Evolutionary conservation across 2,888 invertebrate species (phyloP), one percentile per base, ranked within the genome.

Genomic region (Sarcophaga carnaria): DNA sequence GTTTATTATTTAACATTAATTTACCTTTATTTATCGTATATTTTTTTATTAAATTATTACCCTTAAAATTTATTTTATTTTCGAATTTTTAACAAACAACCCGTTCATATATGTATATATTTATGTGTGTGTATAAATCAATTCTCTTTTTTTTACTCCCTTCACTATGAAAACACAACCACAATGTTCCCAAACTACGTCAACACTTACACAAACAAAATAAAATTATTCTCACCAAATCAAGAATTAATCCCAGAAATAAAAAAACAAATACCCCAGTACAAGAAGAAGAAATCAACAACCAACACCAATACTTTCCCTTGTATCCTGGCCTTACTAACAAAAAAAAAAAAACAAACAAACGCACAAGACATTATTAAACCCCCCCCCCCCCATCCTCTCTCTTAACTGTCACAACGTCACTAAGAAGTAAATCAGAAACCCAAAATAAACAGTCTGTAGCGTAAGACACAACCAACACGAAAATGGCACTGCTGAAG

Each of bases 401-500:
- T 37, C 37, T 10, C 0, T 8, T 1, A 37, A 37, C 37, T 37
- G 37, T 8, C 37, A 37, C 37, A 37, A 37, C 37, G 37, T 37
- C 37, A 37, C 37, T 8, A 37, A 37, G 37, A 37, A 37, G 37
- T 37, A 37, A 37, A 37, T 37, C 37, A 72, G 37, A 49, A 62
- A 4, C 47, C 75, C 27, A 12, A 27, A 60, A 81, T 76, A 66
- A 72, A 66, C 37, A 67, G 22, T 45, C 71, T 37, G 37, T 10
- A 37, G 37, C 37, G 37, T 37, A 37, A 37, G 1, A 49, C 2
- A 22, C 22, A 22, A 20, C 20, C 20, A 10, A 67, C 17, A 49
- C 3, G 67, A 80, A 85, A 76, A 93, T 93, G 93, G 93, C 93
- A 89, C 89, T 93, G 88, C 92, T 93, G 37, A 93, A 93, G 90